phyloP scores from a whole-genome alignment of 2,888 invertebrate species.

The Leptinotarsa juncta region DNA sequence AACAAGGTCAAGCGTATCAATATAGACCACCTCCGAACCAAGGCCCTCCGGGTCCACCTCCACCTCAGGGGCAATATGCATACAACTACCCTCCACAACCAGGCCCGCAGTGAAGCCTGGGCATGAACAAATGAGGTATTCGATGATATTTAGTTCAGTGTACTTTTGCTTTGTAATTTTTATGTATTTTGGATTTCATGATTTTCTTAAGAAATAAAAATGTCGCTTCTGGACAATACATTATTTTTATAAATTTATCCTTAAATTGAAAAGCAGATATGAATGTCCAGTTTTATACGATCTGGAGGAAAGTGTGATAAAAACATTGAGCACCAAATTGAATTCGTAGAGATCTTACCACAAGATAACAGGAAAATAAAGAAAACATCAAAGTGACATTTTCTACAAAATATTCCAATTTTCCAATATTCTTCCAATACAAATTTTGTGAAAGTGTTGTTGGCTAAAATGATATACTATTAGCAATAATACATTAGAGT shows the following conservation, averaged over 20 bases:
- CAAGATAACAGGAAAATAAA: too few relatives aligned
- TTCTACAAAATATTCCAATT: too few relatives aligned
- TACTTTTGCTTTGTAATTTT: conserved; percentile 20
- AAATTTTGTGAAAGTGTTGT: too few relatives aligned
- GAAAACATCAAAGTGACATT: too few relatives aligned
- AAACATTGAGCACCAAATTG: too few relatives aligned
- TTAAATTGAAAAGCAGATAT: not conserved
- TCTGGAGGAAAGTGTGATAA: too few relatives aligned
- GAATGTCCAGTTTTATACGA: too few relatives aligned
- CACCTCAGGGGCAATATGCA: conserved; percentile 79
- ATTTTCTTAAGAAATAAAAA: conserved; percentile 3
- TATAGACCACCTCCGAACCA: conserved; percentile 77
- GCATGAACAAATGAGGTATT: conserved; percentile 16
- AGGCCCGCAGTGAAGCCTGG: conserved; percentile 58
- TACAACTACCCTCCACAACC: conserved; percentile 86
- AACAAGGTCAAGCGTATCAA: conserved; percentile 74
- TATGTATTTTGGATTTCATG: not conserved
- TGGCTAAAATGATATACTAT: too few relatives aligned
- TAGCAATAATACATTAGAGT: too few relatives aligned
- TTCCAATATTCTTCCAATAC: too few relatives aligned
- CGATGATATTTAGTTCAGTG: conserved; percentile 17
- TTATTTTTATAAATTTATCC: not conserved
- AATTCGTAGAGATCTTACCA: too few relatives aligned
- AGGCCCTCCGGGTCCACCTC: conserved; percentile 72
- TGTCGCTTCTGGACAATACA: not conserved